Conservation (phyloP, 2,888 invertebrate genomes). For the Scaeva pyrastri region DNA sequence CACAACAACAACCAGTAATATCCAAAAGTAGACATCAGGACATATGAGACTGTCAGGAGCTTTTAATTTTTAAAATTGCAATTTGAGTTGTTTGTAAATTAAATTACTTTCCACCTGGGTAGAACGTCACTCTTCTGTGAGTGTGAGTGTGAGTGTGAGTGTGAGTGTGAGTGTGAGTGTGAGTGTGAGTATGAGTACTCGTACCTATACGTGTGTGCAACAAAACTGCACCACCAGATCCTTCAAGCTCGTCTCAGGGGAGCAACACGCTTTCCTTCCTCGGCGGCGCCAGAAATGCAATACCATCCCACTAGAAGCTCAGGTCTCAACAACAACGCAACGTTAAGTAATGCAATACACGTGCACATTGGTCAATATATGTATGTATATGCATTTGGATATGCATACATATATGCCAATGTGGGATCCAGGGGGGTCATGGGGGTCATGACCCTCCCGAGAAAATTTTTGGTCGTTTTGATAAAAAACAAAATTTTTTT, state of each 20-base stretch:
- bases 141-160: slow-evolving; percentile 40
- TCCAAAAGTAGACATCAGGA: slow-evolving; percentile 21
- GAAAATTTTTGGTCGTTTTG: no score
- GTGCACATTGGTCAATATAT: slow-evolving; percentile 35
- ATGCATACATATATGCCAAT: neutral
- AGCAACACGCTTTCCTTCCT: neutral
- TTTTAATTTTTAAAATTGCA: slow-evolving; percentile 75
- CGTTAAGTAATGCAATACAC: slow-evolving; percentile 12
- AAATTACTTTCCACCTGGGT: slow-evolving; percentile 67
- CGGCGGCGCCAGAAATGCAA: neutral
- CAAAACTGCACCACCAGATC: slow-evolving; percentile 42
- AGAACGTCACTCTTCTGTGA: slow-evolving; percentile 48
- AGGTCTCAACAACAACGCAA: no score
- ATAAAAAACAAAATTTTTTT: no score
- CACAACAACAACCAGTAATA: slow-evolving; percentile 6
- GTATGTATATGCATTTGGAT: neutral
- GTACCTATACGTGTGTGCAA: neutral
- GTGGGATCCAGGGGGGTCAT: no score
- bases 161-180: neutral
- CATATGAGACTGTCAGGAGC: slow-evolving; percentile 37
- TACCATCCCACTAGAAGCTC: no score
- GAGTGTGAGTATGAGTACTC: no score
- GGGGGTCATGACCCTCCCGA: no score
- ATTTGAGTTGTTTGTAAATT: slow-evolving; percentile 74
- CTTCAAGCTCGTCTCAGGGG: neutral